Percentiles rank a stretch among this genome's conserved stretches.
Conservation (phyloP, 1,140 invertebrate species). For the Diuraphis noxia region DNA sequence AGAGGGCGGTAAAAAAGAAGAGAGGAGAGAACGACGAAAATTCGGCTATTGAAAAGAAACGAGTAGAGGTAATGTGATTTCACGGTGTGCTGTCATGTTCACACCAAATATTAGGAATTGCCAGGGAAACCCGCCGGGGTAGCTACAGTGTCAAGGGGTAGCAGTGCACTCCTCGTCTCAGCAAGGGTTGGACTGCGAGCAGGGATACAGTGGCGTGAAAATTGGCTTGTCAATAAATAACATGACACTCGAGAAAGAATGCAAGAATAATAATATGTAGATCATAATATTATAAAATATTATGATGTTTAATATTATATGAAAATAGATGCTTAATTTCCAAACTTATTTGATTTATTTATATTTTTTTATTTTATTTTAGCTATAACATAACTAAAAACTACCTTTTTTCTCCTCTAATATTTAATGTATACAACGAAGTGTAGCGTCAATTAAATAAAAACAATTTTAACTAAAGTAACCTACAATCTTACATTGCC, state of each 20-base stretch:
- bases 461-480: too few species aligned
- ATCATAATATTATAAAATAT: neutral
- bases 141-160: neutral
- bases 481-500: too few species aligned
- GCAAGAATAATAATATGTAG: neutral
- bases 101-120: constrained; percentile 52
- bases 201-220: constrained; percentile 22
- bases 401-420: too few species aligned
- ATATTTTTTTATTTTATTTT: neutral
- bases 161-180: neutral
- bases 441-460: too few species aligned
- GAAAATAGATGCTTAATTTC: neutral
- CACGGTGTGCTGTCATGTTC: constrained; percentile 52
- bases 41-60: constrained; percentile 39
- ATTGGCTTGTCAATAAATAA: constrained; percentile 53
- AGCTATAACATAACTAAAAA: neutral
- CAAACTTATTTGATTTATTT: neutral
- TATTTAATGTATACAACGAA: too few species aligned
- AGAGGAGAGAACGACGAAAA: constrained; percentile 2
- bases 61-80: constrained; percentile 49
- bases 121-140: constrained; percentile 7
- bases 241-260: constrained; percentile 35
- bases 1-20: neutral
- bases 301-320: neutral
- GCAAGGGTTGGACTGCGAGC: neutral